phyloP scores from a whole-genome alignment of 2,113 vertebrate species.

The Morone chrysops region DNA sequence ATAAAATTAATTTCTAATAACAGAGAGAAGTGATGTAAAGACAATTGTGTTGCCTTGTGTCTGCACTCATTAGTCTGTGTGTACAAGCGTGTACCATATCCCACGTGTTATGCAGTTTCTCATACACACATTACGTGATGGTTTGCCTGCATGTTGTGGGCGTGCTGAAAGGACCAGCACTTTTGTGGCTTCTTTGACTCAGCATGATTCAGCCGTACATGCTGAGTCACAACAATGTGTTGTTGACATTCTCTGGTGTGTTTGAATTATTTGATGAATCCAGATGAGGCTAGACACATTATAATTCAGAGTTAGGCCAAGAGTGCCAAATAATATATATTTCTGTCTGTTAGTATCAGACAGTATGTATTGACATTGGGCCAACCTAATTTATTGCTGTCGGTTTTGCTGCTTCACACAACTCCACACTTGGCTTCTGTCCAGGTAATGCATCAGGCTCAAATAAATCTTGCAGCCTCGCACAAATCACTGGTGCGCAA shows the following conservation, averaged over 20 bases:
- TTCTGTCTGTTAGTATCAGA: conserved; percentile 23
- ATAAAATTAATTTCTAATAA: no score
- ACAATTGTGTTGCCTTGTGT: no score
- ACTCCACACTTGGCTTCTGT: conserved; percentile 9
- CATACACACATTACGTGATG: not conserved
- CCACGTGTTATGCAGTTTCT: not conserved
- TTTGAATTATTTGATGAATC: conserved; percentile 30
- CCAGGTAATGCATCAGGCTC: conserved; percentile 8
- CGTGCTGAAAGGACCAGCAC: not conserved
- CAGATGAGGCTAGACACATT: conserved; percentile 10
- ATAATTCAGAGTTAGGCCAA: not conserved
- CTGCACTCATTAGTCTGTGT: not conserved
- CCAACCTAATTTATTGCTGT: conserved; percentile 4
- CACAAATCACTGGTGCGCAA: not conserved
- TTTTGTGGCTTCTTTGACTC: conserved; percentile 26
- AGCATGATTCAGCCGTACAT: not conserved
- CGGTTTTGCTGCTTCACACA: conserved; percentile 15
- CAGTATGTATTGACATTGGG: not conserved
- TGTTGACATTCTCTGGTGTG: not conserved
- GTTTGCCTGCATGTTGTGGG: not conserved
- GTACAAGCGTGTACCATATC: not conserved
- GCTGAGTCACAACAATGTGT: conserved; percentile 36
- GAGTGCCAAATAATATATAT: conserved; percentile 12
- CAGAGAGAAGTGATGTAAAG: no score
- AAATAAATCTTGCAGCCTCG: conserved; percentile 10